A percentile compares a stretch with the other conserved stretches of the same genome.
phyloP scores from a whole-genome alignment of 2,797 vertebrate genomes.

The Tarsius wallacei region DNA sequence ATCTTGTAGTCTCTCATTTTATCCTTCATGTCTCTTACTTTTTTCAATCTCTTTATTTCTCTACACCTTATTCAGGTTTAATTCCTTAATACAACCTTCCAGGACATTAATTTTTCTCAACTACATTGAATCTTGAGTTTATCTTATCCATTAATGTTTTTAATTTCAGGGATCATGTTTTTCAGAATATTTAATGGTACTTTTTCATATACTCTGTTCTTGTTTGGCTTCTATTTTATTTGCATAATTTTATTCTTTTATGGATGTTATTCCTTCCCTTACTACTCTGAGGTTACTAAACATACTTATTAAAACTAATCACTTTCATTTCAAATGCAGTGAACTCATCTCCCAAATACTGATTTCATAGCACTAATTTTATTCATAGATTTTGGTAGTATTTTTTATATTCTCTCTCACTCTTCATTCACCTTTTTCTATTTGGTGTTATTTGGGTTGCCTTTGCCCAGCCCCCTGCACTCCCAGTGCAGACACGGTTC shows the following conservation, averaged over 20 bases:
- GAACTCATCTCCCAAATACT: background rate
- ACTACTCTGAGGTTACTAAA: background rate
- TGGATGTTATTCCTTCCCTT: background rate
- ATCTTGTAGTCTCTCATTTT: background rate
- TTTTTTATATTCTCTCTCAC: background rate
- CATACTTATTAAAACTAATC: background rate
- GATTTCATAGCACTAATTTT: background rate
- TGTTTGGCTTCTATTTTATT: background rate
- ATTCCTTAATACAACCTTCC: background rate
- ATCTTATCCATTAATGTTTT: background rate
- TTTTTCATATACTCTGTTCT: background rate
- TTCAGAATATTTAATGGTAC: background rate
- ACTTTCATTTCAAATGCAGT: constrained; percentile 17
- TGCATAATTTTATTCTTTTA: background rate
- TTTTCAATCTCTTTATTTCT: background rate
- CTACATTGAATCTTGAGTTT: background rate
- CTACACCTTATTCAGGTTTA: background rate
- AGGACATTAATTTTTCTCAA: background rate
- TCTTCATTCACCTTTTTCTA: background rate
- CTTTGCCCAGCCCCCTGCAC: background rate
- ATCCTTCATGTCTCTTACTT: background rate
- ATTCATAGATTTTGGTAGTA: background rate
- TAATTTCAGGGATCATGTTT: background rate
- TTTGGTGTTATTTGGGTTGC: background rate
- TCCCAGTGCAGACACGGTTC: background rate